Evolutionary conservation across 1,140 invertebrate species (phyloP).

Genomic region (Psilanteris sp.): DNA sequence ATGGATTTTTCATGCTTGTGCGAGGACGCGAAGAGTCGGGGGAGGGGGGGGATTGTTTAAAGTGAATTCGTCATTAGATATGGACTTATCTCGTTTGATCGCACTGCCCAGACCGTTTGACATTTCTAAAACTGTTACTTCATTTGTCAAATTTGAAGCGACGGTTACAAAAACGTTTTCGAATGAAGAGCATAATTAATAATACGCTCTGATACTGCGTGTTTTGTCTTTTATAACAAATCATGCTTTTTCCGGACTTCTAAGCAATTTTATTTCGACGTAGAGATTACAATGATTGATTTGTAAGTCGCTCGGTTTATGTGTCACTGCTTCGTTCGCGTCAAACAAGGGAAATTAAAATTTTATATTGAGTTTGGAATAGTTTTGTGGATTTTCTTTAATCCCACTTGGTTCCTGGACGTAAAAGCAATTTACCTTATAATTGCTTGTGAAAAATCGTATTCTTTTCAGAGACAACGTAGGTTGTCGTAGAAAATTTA

Average conservation of each 20-base stretch:
- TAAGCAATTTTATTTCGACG: not conserved
- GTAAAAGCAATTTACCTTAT: slow-evolving; percentile 14
- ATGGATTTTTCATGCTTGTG: slow-evolving; percentile 58
- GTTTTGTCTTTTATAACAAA: not conserved
- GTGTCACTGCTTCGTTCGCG: not conserved
- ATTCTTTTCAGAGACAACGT: slow-evolving; percentile 36
- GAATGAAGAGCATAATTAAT: slow-evolving; percentile 34
- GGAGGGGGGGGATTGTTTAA: slow-evolving; percentile 15
- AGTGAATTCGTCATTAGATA: slow-evolving; percentile 48
- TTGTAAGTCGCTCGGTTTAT: not conserved
- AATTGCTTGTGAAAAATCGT: slow-evolving; percentile 34
- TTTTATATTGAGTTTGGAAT: not conserved
- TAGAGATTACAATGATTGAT: slow-evolving; percentile 7
- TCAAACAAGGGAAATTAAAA: not conserved
- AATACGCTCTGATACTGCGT: slow-evolving; percentile 15
- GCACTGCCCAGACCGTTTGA: slow-evolving; percentile 15
- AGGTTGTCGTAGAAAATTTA: slow-evolving; percentile 49
- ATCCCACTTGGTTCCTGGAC: slow-evolving; percentile 19
- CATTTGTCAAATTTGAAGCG: slow-evolving; percentile 51
- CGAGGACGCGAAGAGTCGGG: slow-evolving; percentile 4
- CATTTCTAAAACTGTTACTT: slow-evolving; percentile 50
- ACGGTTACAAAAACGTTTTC: slow-evolving; percentile 15
- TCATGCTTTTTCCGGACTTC: slow-evolving; percentile 4
- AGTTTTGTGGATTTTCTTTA: slow-evolving; percentile 1
- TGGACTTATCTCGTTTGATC: slow-evolving; percentile 33